A percentile compares a stretch with the other conserved stretches of the same genome.
Evolutionary conservation across 1,140 invertebrate species (phyloP).

Genomic region (Orius insidiosus): DNA sequence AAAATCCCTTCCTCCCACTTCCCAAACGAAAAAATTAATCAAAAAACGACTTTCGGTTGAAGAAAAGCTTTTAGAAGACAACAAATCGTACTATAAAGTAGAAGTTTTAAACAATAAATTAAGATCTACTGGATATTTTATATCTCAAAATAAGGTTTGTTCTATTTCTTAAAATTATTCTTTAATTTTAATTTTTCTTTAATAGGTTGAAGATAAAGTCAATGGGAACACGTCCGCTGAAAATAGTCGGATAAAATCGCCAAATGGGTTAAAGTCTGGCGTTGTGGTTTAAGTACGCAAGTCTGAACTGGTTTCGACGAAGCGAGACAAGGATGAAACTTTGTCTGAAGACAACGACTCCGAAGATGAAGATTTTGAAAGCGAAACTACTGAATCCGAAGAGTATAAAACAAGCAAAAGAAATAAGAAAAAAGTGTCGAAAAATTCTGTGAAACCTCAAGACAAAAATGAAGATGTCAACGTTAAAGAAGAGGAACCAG

Average conservation of each 20-base stretch:
- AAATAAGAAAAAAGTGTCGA: neutral
- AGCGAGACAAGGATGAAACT: slow-evolving; percentile 34
- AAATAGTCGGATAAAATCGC: neutral
- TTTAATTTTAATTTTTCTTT: neutral
- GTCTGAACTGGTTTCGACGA: slow-evolving; percentile 53
- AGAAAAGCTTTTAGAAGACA: slow-evolving; percentile 37
- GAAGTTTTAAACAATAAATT: slow-evolving; percentile 51
- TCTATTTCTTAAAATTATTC: neutral
- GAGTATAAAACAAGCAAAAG: too few species aligned
- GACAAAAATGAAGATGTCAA: slow-evolving; percentile 24
- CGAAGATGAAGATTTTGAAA: slow-evolving; percentile 9
- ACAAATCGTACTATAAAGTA: slow-evolving; percentile 52
- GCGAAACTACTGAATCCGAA: neutral
- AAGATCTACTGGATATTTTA: slow-evolving; percentile 36
- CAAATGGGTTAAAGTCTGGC: slow-evolving; percentile 19
- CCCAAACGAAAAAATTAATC: neutral
- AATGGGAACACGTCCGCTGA: neutral
- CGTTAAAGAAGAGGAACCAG: slow-evolving; percentile 3
- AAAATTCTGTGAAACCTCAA: slow-evolving; percentile 31
- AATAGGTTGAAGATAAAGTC: slow-evolving; percentile 14
- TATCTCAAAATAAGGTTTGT: slow-evolving; percentile 20
- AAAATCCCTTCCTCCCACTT: neutral
- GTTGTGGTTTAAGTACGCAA: slow-evolving; percentile 46
- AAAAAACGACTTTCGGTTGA: slow-evolving; percentile 34
- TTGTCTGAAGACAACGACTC: slow-evolving; percentile 19